phyloP scores from a whole-genome alignment of 2,888 invertebrate species.

The Synergus itoensis region DNA sequence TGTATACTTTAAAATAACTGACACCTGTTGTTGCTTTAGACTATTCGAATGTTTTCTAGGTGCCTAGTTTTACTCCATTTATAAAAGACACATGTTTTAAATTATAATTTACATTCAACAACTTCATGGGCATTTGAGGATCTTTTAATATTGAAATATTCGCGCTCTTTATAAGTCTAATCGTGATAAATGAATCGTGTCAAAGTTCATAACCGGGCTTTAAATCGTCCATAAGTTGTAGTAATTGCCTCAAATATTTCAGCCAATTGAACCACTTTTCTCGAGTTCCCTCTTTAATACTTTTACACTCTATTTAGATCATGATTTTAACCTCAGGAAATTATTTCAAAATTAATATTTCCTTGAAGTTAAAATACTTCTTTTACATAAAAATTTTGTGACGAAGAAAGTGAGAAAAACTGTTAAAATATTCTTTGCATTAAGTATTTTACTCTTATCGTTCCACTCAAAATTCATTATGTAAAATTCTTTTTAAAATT shows the following conservation, averaged over 20 bases:
- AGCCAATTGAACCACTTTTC: slow-evolving; percentile 28
- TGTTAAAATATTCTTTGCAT: slow-evolving; percentile 2
- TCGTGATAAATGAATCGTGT: background rate
- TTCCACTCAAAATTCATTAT: slow-evolving; percentile 13
- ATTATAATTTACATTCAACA: background rate
- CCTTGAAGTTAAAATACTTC: background rate
- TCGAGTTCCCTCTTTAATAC: background rate
- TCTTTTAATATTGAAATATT: background rate
- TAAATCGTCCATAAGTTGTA: slow-evolving; percentile 12
- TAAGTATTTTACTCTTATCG: slow-evolving; percentile 9
- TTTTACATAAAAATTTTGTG: too few species aligned
- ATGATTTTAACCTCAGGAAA: background rate
- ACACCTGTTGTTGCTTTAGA: background rate
- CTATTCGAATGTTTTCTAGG: background rate
- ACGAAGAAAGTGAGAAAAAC: background rate
- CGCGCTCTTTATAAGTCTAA: background rate
- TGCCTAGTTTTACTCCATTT: background rate
- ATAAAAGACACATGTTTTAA: background rate
- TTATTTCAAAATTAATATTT: background rate
- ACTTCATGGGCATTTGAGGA: background rate
- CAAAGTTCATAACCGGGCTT: slow-evolving; percentile 13
- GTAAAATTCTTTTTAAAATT: background rate
- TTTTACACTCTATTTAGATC: background rate
- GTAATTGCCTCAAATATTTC: slow-evolving; percentile 20
- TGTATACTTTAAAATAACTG: background rate